Conservation (phyloP, 2,888 invertebrate species). For the Axea sp. region DNA sequence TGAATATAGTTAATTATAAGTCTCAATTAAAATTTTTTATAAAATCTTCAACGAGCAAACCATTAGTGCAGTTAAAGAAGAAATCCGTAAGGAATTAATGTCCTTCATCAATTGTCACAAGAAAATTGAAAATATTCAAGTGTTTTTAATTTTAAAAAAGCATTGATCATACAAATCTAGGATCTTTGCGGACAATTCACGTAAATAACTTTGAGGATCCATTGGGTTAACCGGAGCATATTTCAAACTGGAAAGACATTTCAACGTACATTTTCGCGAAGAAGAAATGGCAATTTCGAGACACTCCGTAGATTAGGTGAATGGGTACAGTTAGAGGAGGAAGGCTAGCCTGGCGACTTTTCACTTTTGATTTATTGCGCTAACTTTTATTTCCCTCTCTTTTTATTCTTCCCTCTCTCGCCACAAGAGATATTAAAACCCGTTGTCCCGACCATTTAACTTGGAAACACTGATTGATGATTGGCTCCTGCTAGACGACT, state of each 20-base stretch:
- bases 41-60: too few relatives aligned
- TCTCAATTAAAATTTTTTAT: too few relatives aligned
- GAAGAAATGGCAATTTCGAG: conserved; percentile 63
- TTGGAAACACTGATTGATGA: conserved; percentile 77
- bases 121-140: too few relatives aligned
- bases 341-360: conserved; percentile 74
- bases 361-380: conserved; percentile 79
- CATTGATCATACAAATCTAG: conserved; percentile 36
- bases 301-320: conserved; percentile 61
- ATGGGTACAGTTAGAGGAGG: conserved; percentile 44
- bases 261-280: conserved; percentile 66
- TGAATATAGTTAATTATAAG: too few relatives aligned
- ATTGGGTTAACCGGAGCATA: conserved; percentile 51
- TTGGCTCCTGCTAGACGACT: conserved; percentile 69
- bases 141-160: conserved; percentile 45
- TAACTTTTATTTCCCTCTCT: conserved; percentile 77
- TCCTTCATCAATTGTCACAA: too few relatives aligned
- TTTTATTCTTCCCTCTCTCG: background rate
- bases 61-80: too few relatives aligned
- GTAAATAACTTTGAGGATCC: conserved; percentile 44
- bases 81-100: too few relatives aligned
- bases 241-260: conserved; percentile 48
- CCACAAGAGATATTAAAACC: conserved; percentile 77
- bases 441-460: conserved; percentile 78
- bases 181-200: conserved; percentile 23